Evolutionary conservation across 1,140 invertebrate species (phyloP), one percentile per base, ranked within the genome.

Genomic region (Macrotrachela quadricornifera): DNA sequence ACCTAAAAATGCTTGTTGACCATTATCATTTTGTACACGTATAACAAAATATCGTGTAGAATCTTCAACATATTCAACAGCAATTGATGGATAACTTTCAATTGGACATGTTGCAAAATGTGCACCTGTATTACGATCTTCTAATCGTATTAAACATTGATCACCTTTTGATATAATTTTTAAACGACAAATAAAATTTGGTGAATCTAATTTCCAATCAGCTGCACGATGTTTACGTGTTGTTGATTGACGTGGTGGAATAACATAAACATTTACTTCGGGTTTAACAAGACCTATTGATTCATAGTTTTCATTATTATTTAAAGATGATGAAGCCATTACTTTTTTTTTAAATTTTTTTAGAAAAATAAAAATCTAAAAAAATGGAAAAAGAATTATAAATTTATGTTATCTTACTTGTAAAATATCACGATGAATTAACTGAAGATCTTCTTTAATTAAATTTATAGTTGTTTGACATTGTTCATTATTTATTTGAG

Each of bases 21-120:
- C 82, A 82, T 81, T 83, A 64, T 94, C 90, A 74, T 92, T 85
- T 70, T 86, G 81, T 60, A 99, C 83, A 66, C 82, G 77, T 37
- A 97, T 70, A 36, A 99, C 94, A 78, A 99, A 99, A 71, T 99
- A 99, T 60, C 94, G 76, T 49, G 90, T 95, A 55, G 92, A 97
- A 73, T 99, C 94, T 42, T 79, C 85, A 0, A 99, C 94, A 47
- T 87, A 66, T 71, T 99, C 92, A 16, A 97, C 79, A 21, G 90
- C 86, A 51, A 84, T 73, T 51, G 90, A 83, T 48, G 91, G 90
- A 74, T 95, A 95, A 62, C 78, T 77, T 60, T 96, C 90, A 57
- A 99, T 85, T 1, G 91, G 91, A 71, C 90, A 94, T 72, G 92
- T 85, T 0, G 91, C 94, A 74, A 94, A 99, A n/a, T 97, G 69